Base-by-base conservation (phyloP, 2,797 vertebrate genomes). In the Pterois miles region DNA sequence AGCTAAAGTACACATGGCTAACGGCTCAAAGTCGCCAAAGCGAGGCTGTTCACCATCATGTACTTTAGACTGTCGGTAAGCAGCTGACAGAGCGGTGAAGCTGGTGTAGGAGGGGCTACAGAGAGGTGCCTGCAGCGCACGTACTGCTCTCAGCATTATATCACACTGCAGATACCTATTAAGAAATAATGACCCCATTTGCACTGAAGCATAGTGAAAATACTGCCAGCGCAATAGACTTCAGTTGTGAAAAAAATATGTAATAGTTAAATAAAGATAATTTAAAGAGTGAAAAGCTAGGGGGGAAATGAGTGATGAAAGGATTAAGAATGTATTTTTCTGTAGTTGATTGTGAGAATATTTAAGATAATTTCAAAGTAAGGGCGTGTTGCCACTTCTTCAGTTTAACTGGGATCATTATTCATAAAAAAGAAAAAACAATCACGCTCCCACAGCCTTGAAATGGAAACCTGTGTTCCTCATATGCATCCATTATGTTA, bases 261-360 rank as follows among this genome's bases (percentile, higher is more conserved):
- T 80, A 23, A 11, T 74, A 25, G 48, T 81, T 38, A 14, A 76
- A 43, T 22, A 63, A 36, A 16, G 20, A 70, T 68, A 1, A 71
- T 82, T 75, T 79, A 52, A 80, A 54, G 12, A 29, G 9, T 54
- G 20, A 40, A 56, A 76, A 60, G 50, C 25, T 56, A 10, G 0
- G 2, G 50, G 3, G 9, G 40, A 69, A 7, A 72, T 18, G 20
- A 31, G 5, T 63, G n/a, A 34, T 10, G 29, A 25, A n/a, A 62
- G 40, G 38, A 63, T 63, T 27, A 66, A 71, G 70, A 69, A 68
- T 89, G 67, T 84, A 82, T 89, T 89, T 88, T 78, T 81, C 67
- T 87, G 50, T 70, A 71, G 71, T 78, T 71, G 62, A 76, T 74
- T 29, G 57, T 70, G 43, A 59, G 22, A 62, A 62, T 78, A 75